Conservation (phyloP, 92 coral and sea anemone species). For the Porites divaricata region DNA sequence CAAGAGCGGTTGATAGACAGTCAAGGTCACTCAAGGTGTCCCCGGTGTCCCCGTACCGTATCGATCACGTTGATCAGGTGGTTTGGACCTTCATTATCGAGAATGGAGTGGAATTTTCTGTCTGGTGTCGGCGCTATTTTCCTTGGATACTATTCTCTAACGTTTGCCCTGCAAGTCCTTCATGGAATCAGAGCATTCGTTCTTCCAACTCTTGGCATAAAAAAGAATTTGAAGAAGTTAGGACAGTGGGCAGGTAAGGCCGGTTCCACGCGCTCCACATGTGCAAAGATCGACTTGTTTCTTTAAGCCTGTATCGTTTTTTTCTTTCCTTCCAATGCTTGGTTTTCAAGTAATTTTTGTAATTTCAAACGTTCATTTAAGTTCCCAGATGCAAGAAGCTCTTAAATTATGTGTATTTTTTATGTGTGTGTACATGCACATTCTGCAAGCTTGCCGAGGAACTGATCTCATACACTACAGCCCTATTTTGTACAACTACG, state of each 20-base stretch:
- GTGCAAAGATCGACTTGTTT: constrained; percentile 5
- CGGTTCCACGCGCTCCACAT: neutral
- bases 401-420: no score
- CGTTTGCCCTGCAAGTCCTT: constrained; percentile 55
- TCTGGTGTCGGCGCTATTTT: constrained; percentile 74
- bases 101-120: constrained; percentile 51
- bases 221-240: constrained; percentile 62
- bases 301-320: neutral
- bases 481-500: no score
- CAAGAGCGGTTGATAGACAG: no score
- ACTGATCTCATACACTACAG: no score
- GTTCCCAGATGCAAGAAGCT: no score
- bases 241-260: constrained; percentile 81
- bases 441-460: no score
- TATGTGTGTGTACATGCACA: no score
- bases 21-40: no score
- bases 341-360: neutral
- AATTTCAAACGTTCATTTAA: no score
- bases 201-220: constrained; percentile 77
- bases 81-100: neutral
- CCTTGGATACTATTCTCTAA: constrained; percentile 72
- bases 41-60: no score
- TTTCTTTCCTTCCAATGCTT: neutral
- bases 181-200: constrained; percentile 77
- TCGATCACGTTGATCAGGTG: no score